Evolutionary conservation across 2,797 vertebrate genomes (phyloP).

Genomic region (Catamblyrhynchus diadema): DNA sequence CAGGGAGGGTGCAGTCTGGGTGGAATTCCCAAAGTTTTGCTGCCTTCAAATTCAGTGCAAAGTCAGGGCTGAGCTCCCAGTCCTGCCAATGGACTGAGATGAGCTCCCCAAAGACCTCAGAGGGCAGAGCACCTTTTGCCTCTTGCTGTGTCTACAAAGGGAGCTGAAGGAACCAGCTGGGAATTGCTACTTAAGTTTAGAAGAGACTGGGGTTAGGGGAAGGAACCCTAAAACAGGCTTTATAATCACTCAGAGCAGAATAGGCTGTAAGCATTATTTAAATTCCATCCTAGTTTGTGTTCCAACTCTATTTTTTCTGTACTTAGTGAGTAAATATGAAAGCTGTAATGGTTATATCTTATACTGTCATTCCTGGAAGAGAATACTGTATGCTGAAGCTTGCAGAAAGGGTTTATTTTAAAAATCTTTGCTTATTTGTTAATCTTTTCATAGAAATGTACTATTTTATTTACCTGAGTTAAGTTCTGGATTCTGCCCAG

Average conservation of each 20-base stretch:
- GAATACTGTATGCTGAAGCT: background rate
- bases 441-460: slow-evolving; percentile 32
- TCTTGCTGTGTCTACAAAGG: background rate
- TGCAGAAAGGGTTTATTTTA: slow-evolving; percentile 17
- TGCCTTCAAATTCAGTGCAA: background rate
- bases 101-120: background rate
- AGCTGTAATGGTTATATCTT: background rate
- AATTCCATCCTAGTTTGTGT: background rate
- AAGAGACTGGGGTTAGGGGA: background rate
- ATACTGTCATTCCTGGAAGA: background rate
- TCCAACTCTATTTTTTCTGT: background rate
- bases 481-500: slow-evolving; percentile 45
- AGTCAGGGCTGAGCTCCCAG: background rate
- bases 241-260: background rate
- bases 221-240: background rate
- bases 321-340: background rate
- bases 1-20: background rate
- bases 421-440: slow-evolving; percentile 27
- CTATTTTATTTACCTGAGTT: slow-evolving; percentile 53
- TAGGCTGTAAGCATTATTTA: background rate
- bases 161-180: background rate
- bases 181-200: background rate
- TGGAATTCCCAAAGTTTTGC: background rate
- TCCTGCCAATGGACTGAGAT: accelerated
- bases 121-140: background rate